These are phyloP conservation scores for Chelonus formosanus DNA, from an alignment of 2,888 invertebrate species.

Conservation along the genomic window DNA sequence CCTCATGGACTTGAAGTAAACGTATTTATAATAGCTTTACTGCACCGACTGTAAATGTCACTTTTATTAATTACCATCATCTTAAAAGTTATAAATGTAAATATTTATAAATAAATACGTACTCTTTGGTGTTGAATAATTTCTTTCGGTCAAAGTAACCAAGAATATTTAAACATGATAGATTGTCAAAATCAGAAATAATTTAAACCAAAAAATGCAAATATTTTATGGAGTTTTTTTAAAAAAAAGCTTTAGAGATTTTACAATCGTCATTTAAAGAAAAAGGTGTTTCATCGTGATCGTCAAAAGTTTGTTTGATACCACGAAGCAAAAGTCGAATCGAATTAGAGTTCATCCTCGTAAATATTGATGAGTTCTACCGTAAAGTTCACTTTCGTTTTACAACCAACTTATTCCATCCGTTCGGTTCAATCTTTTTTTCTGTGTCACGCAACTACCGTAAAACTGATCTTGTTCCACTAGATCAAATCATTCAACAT, in stretches of 20 bases:
- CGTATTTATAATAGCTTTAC: constrained; percentile 40
- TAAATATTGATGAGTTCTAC: constrained; percentile 49
- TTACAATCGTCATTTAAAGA: constrained; percentile 36
- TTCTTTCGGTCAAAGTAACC: too few species aligned
- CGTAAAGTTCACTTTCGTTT: constrained; percentile 50
- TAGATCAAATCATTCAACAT: constrained; percentile 22
- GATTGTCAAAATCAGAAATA: too few species aligned
- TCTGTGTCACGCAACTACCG: constrained; percentile 37
- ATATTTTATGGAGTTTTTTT: constrained; percentile 19
- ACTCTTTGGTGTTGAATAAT: too few species aligned
- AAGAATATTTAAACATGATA: too few species aligned
- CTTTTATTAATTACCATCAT: constrained; percentile 37
- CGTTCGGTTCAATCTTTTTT: constrained; percentile 26
- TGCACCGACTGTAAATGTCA: constrained; percentile 38
- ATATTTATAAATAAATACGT: not conserved
- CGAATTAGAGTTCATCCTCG: constrained; percentile 48
- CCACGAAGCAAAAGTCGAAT: constrained; percentile 41
- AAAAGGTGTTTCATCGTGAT: constrained; percentile 39
- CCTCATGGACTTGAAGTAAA: constrained; percentile 38
- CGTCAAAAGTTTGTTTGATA: constrained; percentile 22
- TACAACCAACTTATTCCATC: constrained; percentile 43
- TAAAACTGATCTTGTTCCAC: constrained; percentile 34
- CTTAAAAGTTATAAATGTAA: constrained; percentile 14
- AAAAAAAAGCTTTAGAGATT: constrained; percentile 40
- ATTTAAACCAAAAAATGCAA: constrained; percentile 3